Percentiles rank a stretch among this genome's conserved stretches.
These are phyloP conservation scores for Dendropsophus ebraccatus DNA, from an alignment of 2,113 vertebrate species.

Conservation along the genomic window DNA sequence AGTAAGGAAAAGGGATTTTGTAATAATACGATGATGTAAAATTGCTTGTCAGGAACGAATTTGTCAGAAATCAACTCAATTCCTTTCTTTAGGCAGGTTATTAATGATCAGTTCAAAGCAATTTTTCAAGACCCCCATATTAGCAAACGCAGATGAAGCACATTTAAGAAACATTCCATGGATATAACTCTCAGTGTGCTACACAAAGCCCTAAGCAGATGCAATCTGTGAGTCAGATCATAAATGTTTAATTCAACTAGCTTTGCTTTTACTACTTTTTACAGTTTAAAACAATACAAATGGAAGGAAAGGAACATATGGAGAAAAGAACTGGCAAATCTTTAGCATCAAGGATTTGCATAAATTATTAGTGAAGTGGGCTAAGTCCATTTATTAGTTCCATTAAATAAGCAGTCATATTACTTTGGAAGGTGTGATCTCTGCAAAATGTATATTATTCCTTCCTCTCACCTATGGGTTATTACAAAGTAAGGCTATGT, in stretches of 20 bases:
- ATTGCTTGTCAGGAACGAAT: conserved; percentile 3
- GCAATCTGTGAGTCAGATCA: neutral
- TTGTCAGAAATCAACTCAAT: neutral
- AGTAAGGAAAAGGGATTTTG: neutral
- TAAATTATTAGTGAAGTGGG: neutral
- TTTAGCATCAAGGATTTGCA: neutral
- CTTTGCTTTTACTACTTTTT: conserved; percentile 1
- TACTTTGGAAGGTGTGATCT: too few relatives aligned
- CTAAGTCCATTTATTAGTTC: too few relatives aligned
- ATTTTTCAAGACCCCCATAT: neutral
- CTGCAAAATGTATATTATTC: too few relatives aligned
- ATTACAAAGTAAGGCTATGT: too few relatives aligned
- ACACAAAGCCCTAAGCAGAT: neutral
- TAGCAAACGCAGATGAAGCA: neutral
- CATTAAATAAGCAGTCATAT: too few relatives aligned
- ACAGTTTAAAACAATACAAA: neutral
- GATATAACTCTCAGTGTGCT: neutral
- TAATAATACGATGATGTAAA: neutral
- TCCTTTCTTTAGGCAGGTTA: neutral
- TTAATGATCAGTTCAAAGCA: neutral
- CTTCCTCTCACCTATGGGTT: too few relatives aligned
- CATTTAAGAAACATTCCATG: neutral
- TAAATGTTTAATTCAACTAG: neutral
- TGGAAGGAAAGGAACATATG: neutral
- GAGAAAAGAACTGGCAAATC: neutral